These are phyloP conservation scores for Aythya baeri DNA, from an alignment of 2,113 vertebrate species.

Conservation along the genomic window DNA sequence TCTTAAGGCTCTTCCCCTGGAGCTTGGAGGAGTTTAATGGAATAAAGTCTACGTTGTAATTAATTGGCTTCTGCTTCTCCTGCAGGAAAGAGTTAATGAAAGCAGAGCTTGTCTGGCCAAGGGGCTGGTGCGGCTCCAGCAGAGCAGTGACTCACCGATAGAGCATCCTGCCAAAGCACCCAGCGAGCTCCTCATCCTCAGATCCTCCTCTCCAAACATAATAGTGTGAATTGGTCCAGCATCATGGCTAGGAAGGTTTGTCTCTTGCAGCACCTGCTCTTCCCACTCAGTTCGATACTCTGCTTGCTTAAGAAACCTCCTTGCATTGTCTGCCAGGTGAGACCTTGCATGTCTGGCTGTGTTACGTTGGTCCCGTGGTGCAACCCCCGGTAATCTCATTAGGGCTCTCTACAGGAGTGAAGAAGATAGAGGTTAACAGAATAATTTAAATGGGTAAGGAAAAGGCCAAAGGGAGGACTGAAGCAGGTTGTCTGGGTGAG, in stretches of 20 bases:
- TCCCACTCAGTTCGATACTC: not conserved
- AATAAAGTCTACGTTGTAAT: slow-evolving; percentile 42
- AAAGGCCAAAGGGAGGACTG: not conserved
- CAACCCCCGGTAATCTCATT: rapidly evolving
- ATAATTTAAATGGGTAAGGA: not conserved
- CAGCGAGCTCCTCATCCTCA: not conserved
- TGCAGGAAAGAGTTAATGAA: slow-evolving; percentile 72
- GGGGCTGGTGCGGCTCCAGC: not conserved
- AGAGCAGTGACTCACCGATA: slow-evolving; percentile 31
- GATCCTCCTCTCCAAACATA: not conserved
- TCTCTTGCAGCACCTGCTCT: not conserved
- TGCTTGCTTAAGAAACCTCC: not conserved
- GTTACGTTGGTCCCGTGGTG: not conserved
- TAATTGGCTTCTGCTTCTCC: slow-evolving; percentile 55
- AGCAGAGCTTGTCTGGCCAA: slow-evolving; percentile 57
- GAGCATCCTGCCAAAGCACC: not conserved
- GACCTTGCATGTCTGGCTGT: not conserved
- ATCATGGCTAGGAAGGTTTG: not conserved
- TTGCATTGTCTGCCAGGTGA: not conserved
- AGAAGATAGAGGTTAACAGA: not conserved
- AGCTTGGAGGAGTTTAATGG: slow-evolving; percentile 41
- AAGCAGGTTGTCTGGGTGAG: not conserved
- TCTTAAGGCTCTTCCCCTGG: slow-evolving; percentile 44
- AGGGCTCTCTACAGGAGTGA: not conserved
- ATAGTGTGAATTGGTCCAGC: not conserved